These are phyloP conservation scores for Indicator maculatus DNA, from an alignment of 2,113 vertebrate species.

Conservation along the genomic window DNA sequence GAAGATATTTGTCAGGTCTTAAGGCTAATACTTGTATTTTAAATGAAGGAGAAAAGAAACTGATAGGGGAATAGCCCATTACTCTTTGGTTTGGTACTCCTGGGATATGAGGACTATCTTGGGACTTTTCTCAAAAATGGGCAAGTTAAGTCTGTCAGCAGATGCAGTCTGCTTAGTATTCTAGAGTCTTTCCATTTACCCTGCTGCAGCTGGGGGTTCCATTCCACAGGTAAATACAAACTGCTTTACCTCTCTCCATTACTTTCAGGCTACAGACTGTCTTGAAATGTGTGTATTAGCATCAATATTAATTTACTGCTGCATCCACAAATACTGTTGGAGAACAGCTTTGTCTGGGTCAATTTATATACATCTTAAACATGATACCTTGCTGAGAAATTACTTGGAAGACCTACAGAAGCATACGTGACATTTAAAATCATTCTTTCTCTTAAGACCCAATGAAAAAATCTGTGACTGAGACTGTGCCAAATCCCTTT, in stretches of 20 bases:
- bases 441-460: neutral
- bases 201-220: neutral
- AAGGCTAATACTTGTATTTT: neutral
- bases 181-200: neutral
- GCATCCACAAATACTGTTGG: neutral
- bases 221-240: neutral
- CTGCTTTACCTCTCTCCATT: neutral
- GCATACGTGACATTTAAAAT: neutral
- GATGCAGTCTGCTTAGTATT: neutral
- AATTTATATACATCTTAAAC: neutral
- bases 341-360: neutral
- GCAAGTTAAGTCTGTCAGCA: neutral
- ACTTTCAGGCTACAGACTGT: neutral
- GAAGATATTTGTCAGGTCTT: neutral
- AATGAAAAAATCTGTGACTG: neutral
- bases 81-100: neutral
- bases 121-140: neutral
- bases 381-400: neutral
- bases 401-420: neutral
- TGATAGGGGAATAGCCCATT: neutral
- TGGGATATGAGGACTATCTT: neutral
- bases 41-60: neutral
- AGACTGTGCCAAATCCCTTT: neutral
- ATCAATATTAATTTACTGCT: neutral
- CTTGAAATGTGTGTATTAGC: neutral